Percentiles rank a stretch among this genome's conserved stretches.
Evolutionary conservation across 2,888 invertebrate genomes (phyloP).

Genomic region (Aphodius granarius): DNA sequence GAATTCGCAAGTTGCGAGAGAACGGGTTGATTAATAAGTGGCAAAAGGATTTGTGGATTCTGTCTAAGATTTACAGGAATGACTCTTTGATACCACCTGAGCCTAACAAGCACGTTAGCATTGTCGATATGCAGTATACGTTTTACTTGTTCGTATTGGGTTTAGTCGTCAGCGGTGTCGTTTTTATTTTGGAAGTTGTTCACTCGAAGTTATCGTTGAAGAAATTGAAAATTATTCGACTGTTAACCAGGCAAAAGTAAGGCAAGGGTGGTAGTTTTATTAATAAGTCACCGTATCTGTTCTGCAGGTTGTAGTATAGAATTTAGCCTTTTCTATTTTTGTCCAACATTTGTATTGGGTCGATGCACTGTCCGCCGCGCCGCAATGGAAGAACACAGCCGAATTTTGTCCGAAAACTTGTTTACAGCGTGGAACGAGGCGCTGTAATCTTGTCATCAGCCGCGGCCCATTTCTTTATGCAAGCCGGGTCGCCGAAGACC

Average conservation of each 20-base stretch:
- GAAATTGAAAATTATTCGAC: no score
- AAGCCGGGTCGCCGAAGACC: background rate
- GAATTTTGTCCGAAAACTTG: background rate
- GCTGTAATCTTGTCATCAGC: background rate
- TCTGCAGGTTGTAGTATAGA: no score
- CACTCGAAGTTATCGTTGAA: background rate
- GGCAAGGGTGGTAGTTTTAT: no score
- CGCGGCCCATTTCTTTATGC: background rate
- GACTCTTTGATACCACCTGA: background rate
- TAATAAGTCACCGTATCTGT: no score
- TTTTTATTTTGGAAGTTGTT: background rate
- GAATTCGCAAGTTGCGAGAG: background rate
- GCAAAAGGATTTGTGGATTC: background rate
- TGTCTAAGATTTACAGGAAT: background rate
- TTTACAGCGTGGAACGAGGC: background rate
- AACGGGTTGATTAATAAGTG: background rate
- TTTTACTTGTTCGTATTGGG: background rate
- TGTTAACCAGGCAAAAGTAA: no score
- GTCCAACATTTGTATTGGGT: no score
- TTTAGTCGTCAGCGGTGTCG: background rate
- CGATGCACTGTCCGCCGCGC: no score
- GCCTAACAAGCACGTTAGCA: no score
- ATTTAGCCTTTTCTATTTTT: no score
- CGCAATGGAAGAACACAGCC: background rate
- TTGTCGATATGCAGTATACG: background rate